Evolutionary conservation across 2,888 invertebrate genomes (phyloP).

Genomic region (Dione juno): DNA sequence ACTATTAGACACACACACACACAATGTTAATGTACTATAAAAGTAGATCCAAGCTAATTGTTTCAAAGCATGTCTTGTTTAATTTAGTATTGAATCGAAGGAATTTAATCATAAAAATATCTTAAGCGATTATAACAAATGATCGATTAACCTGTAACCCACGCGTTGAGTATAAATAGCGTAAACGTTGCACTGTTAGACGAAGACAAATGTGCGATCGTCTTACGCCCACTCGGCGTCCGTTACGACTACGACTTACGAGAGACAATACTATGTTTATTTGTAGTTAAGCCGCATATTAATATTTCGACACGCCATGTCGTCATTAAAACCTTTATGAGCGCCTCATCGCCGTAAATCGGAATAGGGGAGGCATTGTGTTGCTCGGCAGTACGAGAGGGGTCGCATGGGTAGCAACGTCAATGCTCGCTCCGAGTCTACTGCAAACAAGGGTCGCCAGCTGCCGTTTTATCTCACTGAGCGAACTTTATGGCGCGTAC

Average conservation of each 20-base stretch:
- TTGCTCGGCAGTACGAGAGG: slow-evolving; percentile 48
- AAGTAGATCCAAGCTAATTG: slow-evolving; percentile 11
- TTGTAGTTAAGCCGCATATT: slow-evolving; percentile 67
- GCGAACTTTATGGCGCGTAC: slow-evolving; percentile 57
- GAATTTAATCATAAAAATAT: slow-evolving; percentile 37
- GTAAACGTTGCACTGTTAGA: slow-evolving; percentile 77
- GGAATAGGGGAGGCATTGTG: slow-evolving; percentile 58
- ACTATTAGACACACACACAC: slow-evolving; percentile 33
- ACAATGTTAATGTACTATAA: slow-evolving; percentile 35
- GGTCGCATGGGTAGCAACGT: slow-evolving; percentile 55
- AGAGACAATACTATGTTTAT: slow-evolving; percentile 61
- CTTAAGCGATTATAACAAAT: slow-evolving; percentile 59
- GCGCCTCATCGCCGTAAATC: slow-evolving; percentile 59
- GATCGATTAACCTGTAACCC: slow-evolving; percentile 65
- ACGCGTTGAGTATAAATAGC: slow-evolving; percentile 73
- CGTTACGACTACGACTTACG: no score
- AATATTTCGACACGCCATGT: slow-evolving; percentile 76
- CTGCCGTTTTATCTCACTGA: slow-evolving; percentile 71
- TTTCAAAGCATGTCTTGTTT: not conserved
- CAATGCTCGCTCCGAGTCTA: slow-evolving; percentile 59
- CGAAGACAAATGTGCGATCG: slow-evolving; percentile 74
- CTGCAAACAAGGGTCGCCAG: slow-evolving; percentile 70
- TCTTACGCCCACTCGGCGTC: slow-evolving; percentile 65
- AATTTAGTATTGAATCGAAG: slow-evolving; percentile 19
- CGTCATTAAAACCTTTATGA: slow-evolving; percentile 75